These are phyloP conservation scores for Prunella strophiata DNA, from an alignment of 2,797 vertebrate genomes.

Conservation along the genomic window DNA sequence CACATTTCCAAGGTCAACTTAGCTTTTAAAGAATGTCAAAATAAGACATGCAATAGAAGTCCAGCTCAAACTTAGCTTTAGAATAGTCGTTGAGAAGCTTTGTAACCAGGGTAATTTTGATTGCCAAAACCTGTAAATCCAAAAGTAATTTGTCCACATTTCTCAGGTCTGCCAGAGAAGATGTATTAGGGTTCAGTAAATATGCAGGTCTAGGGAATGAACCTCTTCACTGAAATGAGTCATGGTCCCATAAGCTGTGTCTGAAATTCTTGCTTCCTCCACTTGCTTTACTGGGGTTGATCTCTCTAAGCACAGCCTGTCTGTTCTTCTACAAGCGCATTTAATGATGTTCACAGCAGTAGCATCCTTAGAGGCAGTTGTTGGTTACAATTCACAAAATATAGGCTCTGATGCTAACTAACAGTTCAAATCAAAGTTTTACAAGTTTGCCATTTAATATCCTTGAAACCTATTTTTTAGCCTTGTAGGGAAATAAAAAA, in stretches of 20 bases:
- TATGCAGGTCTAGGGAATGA: not conserved
- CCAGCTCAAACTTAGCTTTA: slow-evolving; percentile 13
- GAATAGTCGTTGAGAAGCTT: not conserved
- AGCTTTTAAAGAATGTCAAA: slow-evolving; percentile 42
- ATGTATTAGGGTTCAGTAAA: not conserved
- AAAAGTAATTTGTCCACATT: slow-evolving; percentile 22
- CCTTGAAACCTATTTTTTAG: not conserved
- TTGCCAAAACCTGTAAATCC: slow-evolving; percentile 11
- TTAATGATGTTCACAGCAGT: not conserved
- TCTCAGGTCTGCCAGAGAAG: not conserved
- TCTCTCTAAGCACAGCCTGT: not conserved
- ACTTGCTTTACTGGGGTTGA: not conserved
- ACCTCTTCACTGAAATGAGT: not conserved
- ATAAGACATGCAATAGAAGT: not conserved
- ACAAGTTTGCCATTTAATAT: not conserved
- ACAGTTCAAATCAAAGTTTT: not conserved
- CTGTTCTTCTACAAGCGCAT: not conserved
- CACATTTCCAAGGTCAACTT: slow-evolving; percentile 50
- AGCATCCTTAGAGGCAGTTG: not conserved
- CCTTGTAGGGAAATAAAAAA: not conserved
- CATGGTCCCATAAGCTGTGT: not conserved
- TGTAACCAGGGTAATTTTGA: slow-evolving; percentile 19
- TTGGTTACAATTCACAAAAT: not conserved
- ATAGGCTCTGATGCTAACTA: not conserved
- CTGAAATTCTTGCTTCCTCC: not conserved